Evolutionary conservation across 2,113 vertebrate species (phyloP).

Genomic region (Rhinoptilus africanus): DNA sequence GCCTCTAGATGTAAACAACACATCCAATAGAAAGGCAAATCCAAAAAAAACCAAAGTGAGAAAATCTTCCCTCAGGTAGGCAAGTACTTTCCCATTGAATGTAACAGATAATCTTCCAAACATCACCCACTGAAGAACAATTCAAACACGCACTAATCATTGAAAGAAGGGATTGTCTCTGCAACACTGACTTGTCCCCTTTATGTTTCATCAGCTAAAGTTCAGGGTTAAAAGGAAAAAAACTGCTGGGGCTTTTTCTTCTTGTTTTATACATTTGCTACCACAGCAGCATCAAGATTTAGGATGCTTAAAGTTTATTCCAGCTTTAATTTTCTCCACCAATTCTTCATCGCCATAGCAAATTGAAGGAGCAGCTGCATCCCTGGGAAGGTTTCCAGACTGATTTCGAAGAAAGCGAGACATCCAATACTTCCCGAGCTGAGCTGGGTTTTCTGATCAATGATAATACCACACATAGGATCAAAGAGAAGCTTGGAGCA

Average conservation of each 20-base stretch:
- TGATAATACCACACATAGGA: not conserved
- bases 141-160: not conserved
- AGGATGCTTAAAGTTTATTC: not conserved
- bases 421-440: not conserved
- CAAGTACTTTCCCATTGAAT: not conserved
- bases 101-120: not conserved
- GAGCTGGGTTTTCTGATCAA: slow-evolving; percentile 4
- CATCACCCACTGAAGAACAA: rapidly evolving
- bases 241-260: not conserved
- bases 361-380: slow-evolving; percentile 37
- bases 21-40: not conserved
- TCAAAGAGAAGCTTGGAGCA: not conserved
- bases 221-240: not conserved
- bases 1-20: not conserved
- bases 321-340: slow-evolving; percentile 3
- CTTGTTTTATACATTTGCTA: not conserved
- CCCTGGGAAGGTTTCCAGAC: slow-evolving; percentile 19
- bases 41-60: not conserved
- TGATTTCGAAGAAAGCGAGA: slow-evolving; percentile 9
- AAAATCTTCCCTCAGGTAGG: not conserved
- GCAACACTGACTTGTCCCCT: no score
- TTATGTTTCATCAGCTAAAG: not conserved
- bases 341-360: not conserved
- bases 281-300: not conserved
- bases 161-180: not conserved